phyloP scores from a whole-genome alignment of 2,797 vertebrate species.

The Leptoclinus maculatus region DNA sequence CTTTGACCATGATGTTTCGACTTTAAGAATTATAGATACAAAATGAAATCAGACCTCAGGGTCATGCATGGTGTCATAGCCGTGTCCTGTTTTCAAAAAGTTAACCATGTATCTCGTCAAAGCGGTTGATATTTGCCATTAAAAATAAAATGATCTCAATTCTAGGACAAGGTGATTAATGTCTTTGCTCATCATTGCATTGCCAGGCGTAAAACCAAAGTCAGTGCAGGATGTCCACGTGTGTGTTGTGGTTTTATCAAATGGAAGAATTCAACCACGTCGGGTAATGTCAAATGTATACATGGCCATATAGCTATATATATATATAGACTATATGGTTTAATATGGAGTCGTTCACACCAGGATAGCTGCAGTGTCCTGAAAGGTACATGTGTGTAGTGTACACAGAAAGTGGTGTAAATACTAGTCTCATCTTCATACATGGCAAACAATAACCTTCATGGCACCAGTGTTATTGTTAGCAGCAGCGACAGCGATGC shows the following conservation, averaged over 20 bases:
- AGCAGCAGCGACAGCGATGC: no score
- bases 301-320: not conserved
- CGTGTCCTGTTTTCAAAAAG: no score
- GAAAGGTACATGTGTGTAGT: not conserved
- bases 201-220: not conserved
- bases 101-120: not conserved
- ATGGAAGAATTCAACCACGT: not conserved
- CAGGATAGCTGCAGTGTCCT: not conserved
- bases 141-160: not conserved
- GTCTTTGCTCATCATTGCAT: not conserved
- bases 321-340: not conserved
- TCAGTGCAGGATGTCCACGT: not conserved
- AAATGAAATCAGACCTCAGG: no score
- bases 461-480: no score
- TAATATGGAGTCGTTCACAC: not conserved
- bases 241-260: not conserved
- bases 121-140: not conserved
- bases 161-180: not conserved
- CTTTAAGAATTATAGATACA: no score
- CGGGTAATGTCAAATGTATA: not conserved
- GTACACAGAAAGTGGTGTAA: not conserved
- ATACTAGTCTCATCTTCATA: not conserved
- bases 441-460: not conserved
- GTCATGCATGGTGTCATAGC: no score
- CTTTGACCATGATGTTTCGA: no score